Base-by-base conservation (phyloP, 2,797 vertebrate species). In the Pogoniulus pusillus region DNA sequence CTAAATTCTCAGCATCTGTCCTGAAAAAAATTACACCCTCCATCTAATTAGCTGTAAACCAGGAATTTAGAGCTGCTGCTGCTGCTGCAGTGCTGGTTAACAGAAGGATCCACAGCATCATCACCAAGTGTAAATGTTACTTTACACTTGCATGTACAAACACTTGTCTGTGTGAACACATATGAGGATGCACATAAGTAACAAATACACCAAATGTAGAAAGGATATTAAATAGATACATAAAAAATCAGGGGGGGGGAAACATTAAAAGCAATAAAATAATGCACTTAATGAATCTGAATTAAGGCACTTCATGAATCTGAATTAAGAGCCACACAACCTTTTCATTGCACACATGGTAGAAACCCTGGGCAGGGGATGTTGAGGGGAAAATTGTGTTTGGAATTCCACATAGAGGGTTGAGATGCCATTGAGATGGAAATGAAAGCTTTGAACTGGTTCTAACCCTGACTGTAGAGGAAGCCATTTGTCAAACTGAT, bases 21-120 rank as follows among this genome's bases (percentile, higher is more conserved):
- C 82, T 93, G 58, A 72, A 91, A 93, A 96, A 90, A 39, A 39
- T 45, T 60, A 79, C 37, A 10, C 9, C 37, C 37, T 37, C 37
- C 54, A 88, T 65, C 13, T 85, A 90, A 96, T 92, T 89, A 92
- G 51, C 57, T 85, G 10, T 76, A 78, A 95, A 85, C 63, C 16
- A 32, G 45, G 57, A 82, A 74, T 69, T 69, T 77, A 75, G 76
- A 74, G 70, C 57, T 69, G 51, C 55, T 23, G 47, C 58, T 74
- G 43, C 57, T 51, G 53, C 45, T 45, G 43, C 59, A 53, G n/a
- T 92, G 63, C n/a, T 71, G 73, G 83, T 91, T 71, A 83, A 63
- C 59, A 89, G 53, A 60, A 89, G 80, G 58, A 51, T 22, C 32
- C 16, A 54, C 24, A 74, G 64, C 55, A 60, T 34, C 66, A 39